Evolutionary conservation across 1,140 invertebrate species (phyloP), one percentile per base, ranked within the genome.

Genomic region (Panulirus ornatus): DNA sequence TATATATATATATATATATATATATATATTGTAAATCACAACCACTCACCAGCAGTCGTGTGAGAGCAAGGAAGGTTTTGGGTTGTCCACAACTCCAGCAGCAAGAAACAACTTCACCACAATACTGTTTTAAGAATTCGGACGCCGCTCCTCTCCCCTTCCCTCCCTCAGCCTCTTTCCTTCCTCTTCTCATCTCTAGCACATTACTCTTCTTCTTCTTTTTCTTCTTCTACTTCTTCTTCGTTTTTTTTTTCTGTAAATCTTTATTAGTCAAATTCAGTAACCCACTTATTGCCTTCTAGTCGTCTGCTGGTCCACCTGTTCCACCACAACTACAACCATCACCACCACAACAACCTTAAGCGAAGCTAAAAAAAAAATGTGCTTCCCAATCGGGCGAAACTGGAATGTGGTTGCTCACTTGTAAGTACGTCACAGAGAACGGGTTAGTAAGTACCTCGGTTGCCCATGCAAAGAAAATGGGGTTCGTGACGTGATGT

Each of bases 381-480:
- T 78, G 75, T 44, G 75, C 75, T 78, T 30, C n/a, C 0, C n/a
- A 78, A 47, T 78, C 75, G 40, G 22, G 27, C 40, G 58, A 66
- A 66, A 66, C n/a, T 30, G 40, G 40, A 47, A 44, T 78, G 75
- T 78, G 44, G 75, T 44, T 47, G 44, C 40, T 27, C 44, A 47
- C 30, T 44, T 44, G 75, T 78, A 78, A 78, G 75, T 78, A 78
- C 75, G 75, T 47, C 75, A 78, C 30, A 27, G 75, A 78, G 44
- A 44, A 8, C 40, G 75, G 75, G 34, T 78, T 44, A 44, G 75
- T 78, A 78, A 78, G 75, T 78, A 78, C 75, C 75, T 78, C 75
- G 75, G 75, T 78, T 78, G 75, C 75, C 75, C 75, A 78, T 78
- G 75, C 75, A n/a, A 78, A 78, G 75, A 78, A 78, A 78, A 78